A percentile compares a stretch with the other conserved stretches of the same genome.
Evolutionary conservation across 2,797 vertebrate genomes (phyloP).

Genomic region (Coregonus suidteri): DNA sequence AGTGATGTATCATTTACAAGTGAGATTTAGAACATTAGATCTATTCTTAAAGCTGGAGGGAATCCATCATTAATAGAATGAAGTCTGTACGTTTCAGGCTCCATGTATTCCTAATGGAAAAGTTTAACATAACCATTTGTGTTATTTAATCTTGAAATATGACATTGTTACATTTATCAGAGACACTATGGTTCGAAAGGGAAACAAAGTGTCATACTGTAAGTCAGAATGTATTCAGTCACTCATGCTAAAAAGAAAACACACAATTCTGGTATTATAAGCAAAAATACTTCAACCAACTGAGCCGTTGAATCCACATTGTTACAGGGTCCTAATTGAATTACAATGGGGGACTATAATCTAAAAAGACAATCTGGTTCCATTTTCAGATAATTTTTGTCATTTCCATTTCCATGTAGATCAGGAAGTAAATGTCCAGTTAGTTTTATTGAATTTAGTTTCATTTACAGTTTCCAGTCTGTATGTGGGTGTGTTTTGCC

Average conservation of each 20-base stretch:
- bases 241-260: background rate
- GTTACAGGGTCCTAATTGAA: background rate
- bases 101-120: background rate
- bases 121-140: background rate
- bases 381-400: no score
- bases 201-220: no score
- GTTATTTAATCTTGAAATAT: background rate
- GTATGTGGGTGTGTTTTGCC: slow-evolving; percentile 18
- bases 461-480: background rate
- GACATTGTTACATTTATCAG: no score
- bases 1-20: slow-evolving; percentile 35
- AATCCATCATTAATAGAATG: background rate
- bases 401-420: no score
- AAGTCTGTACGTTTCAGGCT: no score
- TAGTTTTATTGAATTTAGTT: no score
- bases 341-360: background rate
- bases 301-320: background rate
- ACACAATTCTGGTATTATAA: background rate
- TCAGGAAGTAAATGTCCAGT: no score
- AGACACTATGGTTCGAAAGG: background rate
- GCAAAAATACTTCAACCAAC: background rate
- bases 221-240: no score
- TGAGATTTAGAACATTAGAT: slow-evolving; percentile 18
- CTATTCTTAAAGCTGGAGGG: background rate
- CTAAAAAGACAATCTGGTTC: no score